These are phyloP conservation scores for Paracyclopina nana DNA, from an alignment of 1,140 invertebrate genomes.

Conservation along the genomic window DNA sequence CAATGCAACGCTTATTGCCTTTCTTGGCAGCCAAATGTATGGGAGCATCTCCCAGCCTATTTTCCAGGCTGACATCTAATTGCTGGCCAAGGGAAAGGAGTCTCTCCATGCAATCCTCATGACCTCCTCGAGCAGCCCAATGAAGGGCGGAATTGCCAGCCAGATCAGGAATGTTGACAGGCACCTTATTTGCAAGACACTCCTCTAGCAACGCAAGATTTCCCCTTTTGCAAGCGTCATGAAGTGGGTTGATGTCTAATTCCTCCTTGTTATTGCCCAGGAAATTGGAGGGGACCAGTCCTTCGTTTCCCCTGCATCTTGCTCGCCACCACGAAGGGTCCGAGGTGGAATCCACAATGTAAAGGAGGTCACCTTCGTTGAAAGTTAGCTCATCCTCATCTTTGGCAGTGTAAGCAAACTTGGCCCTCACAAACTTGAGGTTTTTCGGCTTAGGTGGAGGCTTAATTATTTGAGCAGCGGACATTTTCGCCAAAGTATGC, in stretches of 20 bases:
- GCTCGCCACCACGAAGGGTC: constrained; percentile 42
- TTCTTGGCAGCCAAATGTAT: constrained; percentile 32
- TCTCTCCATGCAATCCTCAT: constrained; percentile 25
- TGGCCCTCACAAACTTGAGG: constrained; percentile 14
- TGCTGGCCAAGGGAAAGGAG: no score
- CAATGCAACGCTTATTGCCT: constrained; percentile 27
- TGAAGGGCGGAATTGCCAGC: constrained; percentile 45
- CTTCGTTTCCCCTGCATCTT: constrained; percentile 35
- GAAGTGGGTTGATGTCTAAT: constrained; percentile 40
- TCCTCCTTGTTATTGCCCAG: constrained; percentile 26
- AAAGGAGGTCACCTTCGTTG: constrained; percentile 45
- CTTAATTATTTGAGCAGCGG: no score
- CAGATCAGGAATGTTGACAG: constrained; percentile 44
- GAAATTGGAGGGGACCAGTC: constrained; percentile 45
- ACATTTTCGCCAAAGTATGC: no score
- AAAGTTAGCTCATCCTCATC: constrained; percentile 37
- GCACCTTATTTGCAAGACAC: constrained; percentile 41
- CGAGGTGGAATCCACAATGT: constrained; percentile 35
- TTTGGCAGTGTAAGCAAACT: constrained; percentile 3
- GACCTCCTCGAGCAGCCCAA: constrained; percentile 42
- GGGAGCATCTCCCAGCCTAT: constrained; percentile 33
- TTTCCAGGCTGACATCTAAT: constrained; percentile 22
- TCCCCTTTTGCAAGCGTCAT: constrained; percentile 47
- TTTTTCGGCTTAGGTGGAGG: background rate
- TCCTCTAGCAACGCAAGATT: constrained; percentile 41